Evolutionary conservation across 2,888 invertebrate genomes (phyloP), one percentile per base, ranked within the genome.

Genomic region (Maniola hyperantus): DNA sequence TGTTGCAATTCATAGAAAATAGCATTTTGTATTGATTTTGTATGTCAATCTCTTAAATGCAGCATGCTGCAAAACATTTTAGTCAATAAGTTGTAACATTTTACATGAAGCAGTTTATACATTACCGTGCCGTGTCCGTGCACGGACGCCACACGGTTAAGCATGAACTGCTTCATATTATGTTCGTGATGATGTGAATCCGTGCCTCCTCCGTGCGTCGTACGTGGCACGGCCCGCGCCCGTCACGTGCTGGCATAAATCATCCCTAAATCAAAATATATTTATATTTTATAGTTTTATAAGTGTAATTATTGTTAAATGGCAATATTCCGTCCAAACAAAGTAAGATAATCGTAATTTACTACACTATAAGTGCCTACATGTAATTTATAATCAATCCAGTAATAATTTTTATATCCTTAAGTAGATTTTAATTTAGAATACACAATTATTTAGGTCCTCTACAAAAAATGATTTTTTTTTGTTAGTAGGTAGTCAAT

Each of bases 261-360:
- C n/a, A n/a, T n/a, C n/a, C n/a, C n/a, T n/a, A n/a, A n/a, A n/a
- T n/a, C 5, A 13, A 13, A 13, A 2, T 42, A 42, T 42, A 42
- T 13, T 5, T 13, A 42, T 42, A 13, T 26, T 26, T 26, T 26
- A 26, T 26, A 26, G 26, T 26, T 26, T 26, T 26, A 26, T 26
- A 26, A 26, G 26, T 26, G 4, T 26, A 26, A 26, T 26, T 26
- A 26, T 4, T 26, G 34, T 42, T 26, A 36, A 33, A 39, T 15
- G 11, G 44, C 54, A 36, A 64, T 20, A 65, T 50, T 67, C 68
- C 68, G 61, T 67, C 63, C 67, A 68, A 48, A 44, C 11, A 18
- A 8, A 48, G 6, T 46, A 46, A 7, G 8, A 11, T 46, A n/a
- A 15, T 8, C 5, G 15, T 48, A 15, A 18, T 48, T 48, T 67